Conservation (phyloP, 2,113 vertebrate species). For the Salvelinus fontinalis region DNA sequence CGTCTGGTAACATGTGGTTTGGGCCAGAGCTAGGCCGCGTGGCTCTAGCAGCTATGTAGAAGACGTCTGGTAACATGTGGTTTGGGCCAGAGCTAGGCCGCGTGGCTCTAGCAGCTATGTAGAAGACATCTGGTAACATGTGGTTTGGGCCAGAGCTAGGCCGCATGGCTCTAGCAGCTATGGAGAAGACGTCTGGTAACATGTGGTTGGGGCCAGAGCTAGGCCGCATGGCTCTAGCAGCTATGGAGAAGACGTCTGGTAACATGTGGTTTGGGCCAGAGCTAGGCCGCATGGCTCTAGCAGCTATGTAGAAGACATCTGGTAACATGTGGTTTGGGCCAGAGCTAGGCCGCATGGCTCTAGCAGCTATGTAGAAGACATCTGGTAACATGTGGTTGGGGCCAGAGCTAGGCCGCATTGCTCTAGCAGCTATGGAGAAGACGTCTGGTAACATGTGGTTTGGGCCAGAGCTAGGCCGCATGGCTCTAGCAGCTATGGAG, state of each 20-base stretch:
- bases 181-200: too few relatives aligned
- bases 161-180: conserved; percentile 32
- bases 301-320: conserved; percentile 8
- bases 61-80: neutral
- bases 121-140: conserved; percentile 48
- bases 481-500: conserved; percentile 35
- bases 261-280: too few relatives aligned
- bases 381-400: too few relatives aligned
- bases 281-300: conserved; percentile 19
- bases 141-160: neutral
- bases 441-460: too few relatives aligned
- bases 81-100: neutral
- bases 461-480: neutral
- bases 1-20: too few relatives aligned
- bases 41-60: too few relatives aligned
- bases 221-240: conserved; percentile 33
- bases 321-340: too few relatives aligned
- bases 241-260: too few relatives aligned
- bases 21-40: too few relatives aligned
- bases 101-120: conserved; percentile 41
- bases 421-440: conserved; percentile 34
- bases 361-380: conserved; percentile 27
- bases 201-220: neutral
- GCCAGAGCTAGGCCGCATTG: neutral
- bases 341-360: neutral